Base-by-base conservation (phyloP, 2,888 invertebrate species). In the Hirtodrosophila alboralis region DNA sequence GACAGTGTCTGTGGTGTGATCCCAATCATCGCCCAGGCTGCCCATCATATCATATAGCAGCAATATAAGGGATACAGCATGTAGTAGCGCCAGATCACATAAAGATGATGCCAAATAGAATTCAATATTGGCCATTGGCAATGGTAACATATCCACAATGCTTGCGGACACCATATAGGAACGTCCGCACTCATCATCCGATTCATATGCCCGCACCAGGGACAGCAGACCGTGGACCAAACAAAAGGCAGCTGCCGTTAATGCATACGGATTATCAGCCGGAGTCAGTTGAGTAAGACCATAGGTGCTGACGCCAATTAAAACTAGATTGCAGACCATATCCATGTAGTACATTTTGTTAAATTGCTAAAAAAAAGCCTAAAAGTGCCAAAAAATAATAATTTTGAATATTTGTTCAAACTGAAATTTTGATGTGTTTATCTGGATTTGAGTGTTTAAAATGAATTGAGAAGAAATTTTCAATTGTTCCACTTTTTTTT, bases 121-220 rank as follows among this genome's bases (percentile, higher is more conserved):
- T 36, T 88, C 78, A 9, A 88, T 84, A 37, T 88, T 88, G 12
- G 75, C 68, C 60, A 88, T 8, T 1, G 88, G 81, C 27, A 88
- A 47, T 0, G 80, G 72, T 1, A 84, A 37, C 0, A 76, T 49
- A 10, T 87, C 80, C 54, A 86, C 62, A n/a, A 86, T 67, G 21
- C 58, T 66, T 1, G 61, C 38, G 0, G 83, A 78, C 2, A 86
- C 37, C 1, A 47, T 9, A 8, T 48, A 63, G 1, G 64, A 43
- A 3, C 61, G 66, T 0, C 51, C 33, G 12, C 68, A 70, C 0
- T 68, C 58, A 0, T 49, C 60, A 0, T 16, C 13, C 0, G 8
- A 43, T 4, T 63, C 53, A 0, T 44, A 1, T 1, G 31, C n/a
- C 0, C 63, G 68, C 23, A 76, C 48, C 3, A 84, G 10, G 7